Evolutionary conservation across 2,113 vertebrate genomes (phyloP), one percentile per base, ranked within the genome.

Genomic region (Colossoma macropomum): DNA sequence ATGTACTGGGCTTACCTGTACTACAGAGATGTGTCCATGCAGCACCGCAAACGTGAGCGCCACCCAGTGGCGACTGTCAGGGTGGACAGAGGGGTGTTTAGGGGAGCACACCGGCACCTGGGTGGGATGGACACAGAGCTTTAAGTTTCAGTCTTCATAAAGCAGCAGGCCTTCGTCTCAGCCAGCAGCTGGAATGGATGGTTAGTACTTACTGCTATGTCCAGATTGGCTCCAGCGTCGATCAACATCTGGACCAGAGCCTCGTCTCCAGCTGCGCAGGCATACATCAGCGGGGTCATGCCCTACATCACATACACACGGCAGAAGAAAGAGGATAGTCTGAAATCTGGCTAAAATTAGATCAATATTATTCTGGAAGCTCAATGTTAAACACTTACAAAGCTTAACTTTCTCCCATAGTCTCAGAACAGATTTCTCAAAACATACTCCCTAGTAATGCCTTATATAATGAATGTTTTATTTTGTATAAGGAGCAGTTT

Each of bases 191-290:
- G 52, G 60, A 59, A 52, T 30, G 21, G 32, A 56, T 54, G 32
- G 21, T 56, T 28, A 28, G 23, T 83, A 86, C 85, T 90, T 92
- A 95, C 94, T 84, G 91, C 92, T 75, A 95, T 82, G 16, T 95
- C 97, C 82, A 97, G 91, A 90, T 97, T 97, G 59, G 98, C 97
- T 65, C 97, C 97, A 0, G 98, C 98, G 34, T 99, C 89, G 28
- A 99, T 97, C 86, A 99, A 85, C 98, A 99, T 99, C 91, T 99
- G 98, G 80, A 99, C 98, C 89, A 99, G 95, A 50, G 98, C 98
- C 88, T 99, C 98, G 4, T 99, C 98, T 89, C 98, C 98, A 45
- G 96, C 96, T 52, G 97, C 96, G 45, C 98, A 99, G 88, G 98
- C 97, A 0, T 99, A 99, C 98, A 99, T 99, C 38, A 99, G 93